Percentiles rank a stretch among this genome's conserved stretches.
Evolutionary conservation across 2,888 invertebrate species (phyloP).

Genomic region (Catocala nupta): DNA sequence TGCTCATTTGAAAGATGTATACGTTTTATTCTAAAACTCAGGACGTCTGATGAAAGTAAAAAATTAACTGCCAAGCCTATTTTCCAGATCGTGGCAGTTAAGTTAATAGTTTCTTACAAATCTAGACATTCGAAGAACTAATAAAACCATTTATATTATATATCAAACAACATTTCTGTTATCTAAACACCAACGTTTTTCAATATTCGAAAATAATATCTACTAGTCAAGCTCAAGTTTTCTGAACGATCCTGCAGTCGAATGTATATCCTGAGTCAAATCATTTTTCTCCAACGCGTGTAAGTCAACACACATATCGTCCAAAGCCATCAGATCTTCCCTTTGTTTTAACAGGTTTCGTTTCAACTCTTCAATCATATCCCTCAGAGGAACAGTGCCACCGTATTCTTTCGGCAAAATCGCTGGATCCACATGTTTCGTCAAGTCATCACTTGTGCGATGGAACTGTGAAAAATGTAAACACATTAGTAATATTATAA

Average conservation of each 20-base stretch:
- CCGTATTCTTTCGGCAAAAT: conserved; percentile 96
- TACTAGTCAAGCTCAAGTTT: conserved; percentile 93
- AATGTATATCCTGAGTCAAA: conserved; percentile 91
- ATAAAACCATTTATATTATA: not conserved
- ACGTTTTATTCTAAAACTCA: not conserved
- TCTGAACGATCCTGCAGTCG: conserved; percentile 94
- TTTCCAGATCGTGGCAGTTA: no score
- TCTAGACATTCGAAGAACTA: not conserved
- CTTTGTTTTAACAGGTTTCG: conserved; percentile 88
- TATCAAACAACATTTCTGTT: not conserved
- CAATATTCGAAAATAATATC: not conserved
- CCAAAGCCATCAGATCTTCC: conserved; percentile 90
- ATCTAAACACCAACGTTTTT: conserved; percentile 1
- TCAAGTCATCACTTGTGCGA: conserved; percentile 91
- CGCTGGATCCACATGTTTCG: conserved; percentile 90
- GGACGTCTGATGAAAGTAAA: not conserved
- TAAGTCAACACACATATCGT: conserved; percentile 92
- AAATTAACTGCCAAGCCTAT: no score
- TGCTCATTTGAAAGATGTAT: not conserved
- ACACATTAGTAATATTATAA: no score
- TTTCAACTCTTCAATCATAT: conserved; percentile 94
- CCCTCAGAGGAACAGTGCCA: conserved; percentile 92
- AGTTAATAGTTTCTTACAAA: no score
- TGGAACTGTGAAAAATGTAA: conserved; percentile 87
- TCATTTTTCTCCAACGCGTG: conserved; percentile 87